Base-by-base conservation (phyloP, 2,797 vertebrate species). In the Graptemys geographica region DNA sequence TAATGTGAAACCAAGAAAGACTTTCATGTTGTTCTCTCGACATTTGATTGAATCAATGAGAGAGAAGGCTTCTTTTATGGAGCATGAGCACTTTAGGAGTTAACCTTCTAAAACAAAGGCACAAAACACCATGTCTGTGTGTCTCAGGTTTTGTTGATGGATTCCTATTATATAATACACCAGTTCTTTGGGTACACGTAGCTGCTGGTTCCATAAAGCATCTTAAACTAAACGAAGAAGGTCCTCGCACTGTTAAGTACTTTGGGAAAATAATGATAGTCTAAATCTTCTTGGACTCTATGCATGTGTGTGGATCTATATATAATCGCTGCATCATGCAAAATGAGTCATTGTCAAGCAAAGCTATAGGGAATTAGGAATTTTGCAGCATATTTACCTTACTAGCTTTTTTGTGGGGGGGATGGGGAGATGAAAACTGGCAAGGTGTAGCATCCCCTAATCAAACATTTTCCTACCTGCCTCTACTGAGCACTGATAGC, bases 21-120 rank as follows among this genome's bases (percentile, higher is more conserved):
- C 10, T 90, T 84, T 86, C 55, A 59, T 86, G 65, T 79, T 86
- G 47, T 52, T 79, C 82, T 94, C 88, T 87, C 78, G 52, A 53
- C 28, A n/a, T 82, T 69, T 89, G 27, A 79, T 65, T 37, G 84
- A 76, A 55, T 53, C 90, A 89, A 28, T 52, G 74, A 94, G 69
- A 88, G 19, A 78, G 83, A 90, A 84, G 88, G 19, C 16, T 86
- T 85, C 18, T 72, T 88, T 27, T 57, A 12, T 72, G 57, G 37
- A 81, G 8, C 59, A 74, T 82, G 84, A 82, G 37, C 52, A 55
- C 82, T 79, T 81, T 81, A 76, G 53, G 31, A 51, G 74, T 49
- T 78, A 1, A 23, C 74, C 94, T 84, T 92, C 88, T 96, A 80
- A 92, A 94, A 88, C 53, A 82, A 90, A 78, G 92, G 51, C 78